Evolutionary conservation across 2,797 vertebrate genomes (phyloP).

Genomic region (Valencia hispanica): DNA sequence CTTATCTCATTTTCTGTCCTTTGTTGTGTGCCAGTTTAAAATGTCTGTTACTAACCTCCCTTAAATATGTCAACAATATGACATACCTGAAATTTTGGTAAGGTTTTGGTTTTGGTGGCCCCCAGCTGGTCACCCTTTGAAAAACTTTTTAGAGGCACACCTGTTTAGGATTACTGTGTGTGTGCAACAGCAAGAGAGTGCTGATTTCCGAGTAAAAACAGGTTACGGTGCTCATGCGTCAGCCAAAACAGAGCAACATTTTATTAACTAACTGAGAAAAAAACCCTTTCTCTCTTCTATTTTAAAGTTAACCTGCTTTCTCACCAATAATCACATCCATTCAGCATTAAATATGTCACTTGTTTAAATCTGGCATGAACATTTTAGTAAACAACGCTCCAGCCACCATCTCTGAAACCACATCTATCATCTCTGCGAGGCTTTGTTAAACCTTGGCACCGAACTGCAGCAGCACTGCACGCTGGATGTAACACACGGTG

Average conservation of each 20-base stretch:
- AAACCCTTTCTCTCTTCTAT: not conserved
- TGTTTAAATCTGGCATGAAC: conserved; percentile 19
- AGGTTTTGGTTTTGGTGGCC: not conserved
- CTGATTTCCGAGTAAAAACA: not conserved
- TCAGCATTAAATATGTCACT: conserved; percentile 8
- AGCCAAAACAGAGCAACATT: conserved; percentile 1
- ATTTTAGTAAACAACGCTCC: conserved; percentile 26
- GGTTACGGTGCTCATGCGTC: not conserved
- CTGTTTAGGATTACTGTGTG: not conserved
- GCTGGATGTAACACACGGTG: conserved; percentile 23
- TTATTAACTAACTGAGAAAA: not conserved
- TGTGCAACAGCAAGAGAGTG: not conserved
- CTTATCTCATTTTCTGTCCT: not conserved
- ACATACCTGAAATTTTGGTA: not conserved
- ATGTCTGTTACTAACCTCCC: not conserved
- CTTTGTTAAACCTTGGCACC: conserved; percentile 49
- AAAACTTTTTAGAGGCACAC: not conserved
- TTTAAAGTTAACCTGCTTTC: conserved; percentile 1
- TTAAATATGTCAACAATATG: not conserved
- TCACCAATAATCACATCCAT: conserved; percentile 3
- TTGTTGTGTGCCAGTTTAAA: not conserved
- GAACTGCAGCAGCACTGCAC: conserved; percentile 41
- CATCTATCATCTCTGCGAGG: conserved; percentile 54
- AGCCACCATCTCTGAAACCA: conserved; percentile 45
- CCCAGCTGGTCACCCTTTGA: not conserved